Evolutionary conservation across 2,888 invertebrate species (phyloP), one percentile per base, ranked within the genome.

Genomic region (Pachliopta kotzebuea): DNA sequence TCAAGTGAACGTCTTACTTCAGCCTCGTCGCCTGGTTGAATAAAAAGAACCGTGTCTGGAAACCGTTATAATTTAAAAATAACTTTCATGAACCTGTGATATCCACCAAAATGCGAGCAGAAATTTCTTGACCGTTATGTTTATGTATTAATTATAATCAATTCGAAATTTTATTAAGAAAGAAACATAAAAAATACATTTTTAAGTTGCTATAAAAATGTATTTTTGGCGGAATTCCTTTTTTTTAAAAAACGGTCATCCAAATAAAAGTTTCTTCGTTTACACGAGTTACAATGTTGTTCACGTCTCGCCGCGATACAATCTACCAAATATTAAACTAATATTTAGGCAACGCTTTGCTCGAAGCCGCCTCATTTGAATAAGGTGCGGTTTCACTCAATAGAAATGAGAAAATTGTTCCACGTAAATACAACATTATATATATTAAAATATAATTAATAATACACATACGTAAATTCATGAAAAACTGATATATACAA

Each of bases 301-400:
- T 76, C 76, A 63, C 71, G 58, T 77, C 73, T 78, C 71, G 70
- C 72, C 65, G 72, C 79, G 90, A 90, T 90, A 88, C 81, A 80
- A 91, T 90, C 90, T 87, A 74, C 82, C 79, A 87, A 89, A 89
- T 88, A 90, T 90, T 90, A 90, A 90, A 90, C 90, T 90, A 90
- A 91, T 91, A 91, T 91, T 90, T 91, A 90, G 91, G 90, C 88
- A 91, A 90, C 86, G 88, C 90, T 91, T 91, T 91, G 89, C 85
- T 80, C 76, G 77, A 76, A 76, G 89, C 90, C 90, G 90, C 88
- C 84, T 90, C 86, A 90, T 90, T 90, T 89, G 84, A 88, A 91
- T 91, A 87, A 88, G 86, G 87, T 78, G 81, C 80, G 82, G 79
- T 85, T 80, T 76, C 80, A 68, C 72, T 74, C 71, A 69, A 73